These are phyloP conservation scores for Echinometra lucunter DNA, from an alignment of 53 echinoderm and acorn worm genomes.

Conservation along the genomic window DNA sequence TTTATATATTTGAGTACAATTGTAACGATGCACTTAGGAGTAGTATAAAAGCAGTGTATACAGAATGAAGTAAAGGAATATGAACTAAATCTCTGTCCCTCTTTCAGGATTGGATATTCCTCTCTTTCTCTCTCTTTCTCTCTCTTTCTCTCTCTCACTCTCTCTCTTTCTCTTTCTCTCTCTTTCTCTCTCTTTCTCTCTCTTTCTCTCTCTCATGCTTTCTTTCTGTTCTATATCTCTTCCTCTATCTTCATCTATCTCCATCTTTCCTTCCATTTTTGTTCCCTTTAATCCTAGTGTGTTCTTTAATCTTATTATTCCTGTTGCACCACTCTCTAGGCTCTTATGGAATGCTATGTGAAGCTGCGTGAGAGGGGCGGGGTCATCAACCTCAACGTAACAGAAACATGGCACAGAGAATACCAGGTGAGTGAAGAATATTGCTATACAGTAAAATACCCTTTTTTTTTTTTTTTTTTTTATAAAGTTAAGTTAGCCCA, in stretches of 20 bases:
- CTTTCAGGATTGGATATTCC: background rate
- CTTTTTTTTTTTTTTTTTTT: no score
- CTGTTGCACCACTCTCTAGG: slow-evolving; percentile 58
- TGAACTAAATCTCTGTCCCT: background rate
- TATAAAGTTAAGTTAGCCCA: no score
- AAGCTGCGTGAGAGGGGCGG: slow-evolving; percentile 82
- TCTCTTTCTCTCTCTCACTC: background rate
- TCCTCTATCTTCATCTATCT: background rate
- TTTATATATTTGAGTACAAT: no score
- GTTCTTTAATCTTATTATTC: background rate
- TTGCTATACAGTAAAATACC: no score
- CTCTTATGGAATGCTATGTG: slow-evolving; percentile 83
- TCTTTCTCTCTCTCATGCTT: background rate
- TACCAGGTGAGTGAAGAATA: slow-evolving; percentile 75
- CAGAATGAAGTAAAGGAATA: background rate
- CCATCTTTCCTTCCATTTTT: no score
- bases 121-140: background rate
- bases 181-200: no score
- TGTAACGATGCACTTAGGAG: no score
- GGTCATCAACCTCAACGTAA: slow-evolving; percentile 78
- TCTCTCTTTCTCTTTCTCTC: background rate
- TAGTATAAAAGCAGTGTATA: background rate
- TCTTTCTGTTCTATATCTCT: no score
- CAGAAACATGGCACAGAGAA: slow-evolving; percentile 92
- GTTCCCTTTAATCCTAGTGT: background rate